A percentile compares a stretch with the other conserved stretches of the same genome.
Conservation (phyloP, 1,140 invertebrate species). For the Drosophila lacteicornis region DNA sequence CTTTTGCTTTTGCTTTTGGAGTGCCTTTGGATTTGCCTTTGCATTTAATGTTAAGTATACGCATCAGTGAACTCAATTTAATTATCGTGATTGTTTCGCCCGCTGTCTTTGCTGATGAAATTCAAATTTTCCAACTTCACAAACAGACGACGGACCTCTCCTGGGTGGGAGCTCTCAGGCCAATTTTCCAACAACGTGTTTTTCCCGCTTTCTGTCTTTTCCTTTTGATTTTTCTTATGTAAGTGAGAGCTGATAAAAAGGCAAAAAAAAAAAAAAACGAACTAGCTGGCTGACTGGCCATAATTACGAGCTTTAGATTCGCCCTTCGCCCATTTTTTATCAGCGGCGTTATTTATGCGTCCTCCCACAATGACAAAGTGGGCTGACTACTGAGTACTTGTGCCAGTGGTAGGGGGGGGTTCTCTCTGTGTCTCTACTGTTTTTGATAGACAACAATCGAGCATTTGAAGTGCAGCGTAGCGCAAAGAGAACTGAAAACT, state of each 20-base stretch:
- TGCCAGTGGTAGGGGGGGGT: neutral
- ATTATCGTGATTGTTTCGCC: slow-evolving; percentile 82
- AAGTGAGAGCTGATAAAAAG: slow-evolving; percentile 71
- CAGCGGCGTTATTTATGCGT: slow-evolving; percentile 77
- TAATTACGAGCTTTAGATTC: slow-evolving; percentile 63
- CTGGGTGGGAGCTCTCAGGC: slow-evolving; percentile 10
- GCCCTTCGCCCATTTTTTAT: slow-evolving; percentile 82
- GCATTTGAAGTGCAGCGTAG: slow-evolving; percentile 79
- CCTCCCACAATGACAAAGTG: slow-evolving; percentile 58
- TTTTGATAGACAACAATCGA: slow-evolving; percentile 67
- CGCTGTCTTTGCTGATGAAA: slow-evolving; percentile 67
- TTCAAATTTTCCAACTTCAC: slow-evolving; percentile 77
- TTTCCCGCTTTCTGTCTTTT: slow-evolving; percentile 41
- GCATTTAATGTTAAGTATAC: slow-evolving; percentile 81
- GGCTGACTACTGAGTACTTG: slow-evolving; percentile 14
- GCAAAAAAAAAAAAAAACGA: slow-evolving; percentile 29
- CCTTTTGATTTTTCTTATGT: slow-evolving; percentile 66
- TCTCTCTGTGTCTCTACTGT: slow-evolving; percentile 3
- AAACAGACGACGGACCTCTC: slow-evolving; percentile 45
- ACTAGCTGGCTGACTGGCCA: slow-evolving; percentile 47
- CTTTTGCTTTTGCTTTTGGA: neutral
- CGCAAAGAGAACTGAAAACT: slow-evolving; percentile 55
- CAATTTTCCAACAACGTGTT: slow-evolving; percentile 59
- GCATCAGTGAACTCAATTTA: slow-evolving; percentile 83
- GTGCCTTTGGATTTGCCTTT: slow-evolving; percentile 48